Evolutionary conservation across 2,888 invertebrate genomes (phyloP).

Genomic region (Drosophila paramelanica): DNA sequence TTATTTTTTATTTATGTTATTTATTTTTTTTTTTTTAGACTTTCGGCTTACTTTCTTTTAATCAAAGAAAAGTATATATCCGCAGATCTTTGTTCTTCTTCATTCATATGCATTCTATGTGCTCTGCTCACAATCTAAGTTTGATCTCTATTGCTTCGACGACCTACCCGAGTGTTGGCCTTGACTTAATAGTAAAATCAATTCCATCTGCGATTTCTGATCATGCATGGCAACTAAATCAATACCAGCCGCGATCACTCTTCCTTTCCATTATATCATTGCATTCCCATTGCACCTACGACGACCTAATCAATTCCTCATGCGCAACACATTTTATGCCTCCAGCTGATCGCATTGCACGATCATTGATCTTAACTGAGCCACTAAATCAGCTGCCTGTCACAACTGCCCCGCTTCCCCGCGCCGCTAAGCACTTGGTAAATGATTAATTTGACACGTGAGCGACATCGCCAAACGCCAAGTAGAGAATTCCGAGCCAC

Average conservation of each 20-base stretch:
- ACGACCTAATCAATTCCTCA: conserved; percentile 45
- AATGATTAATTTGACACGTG: conserved; percentile 79
- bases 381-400: conserved; percentile 69
- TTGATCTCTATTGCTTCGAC: not conserved
- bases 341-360: conserved; percentile 31
- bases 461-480: conserved; percentile 65
- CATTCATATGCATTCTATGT: conserved; percentile 23
- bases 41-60: not conserved
- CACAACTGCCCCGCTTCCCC: conserved; percentile 34
- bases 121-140: not conserved
- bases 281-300: conserved; percentile 18
- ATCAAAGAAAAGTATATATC: too few relatives aligned
- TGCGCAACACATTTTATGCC: conserved; percentile 19
- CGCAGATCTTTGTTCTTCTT: not conserved
- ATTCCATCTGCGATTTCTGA: conserved; percentile 26
- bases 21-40: not conserved
- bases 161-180: conserved; percentile 36
- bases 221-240: conserved; percentile 23
- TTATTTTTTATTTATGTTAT: too few relatives aligned
- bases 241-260: conserved; percentile 33
- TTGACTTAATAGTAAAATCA: conserved; percentile 24
- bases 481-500: conserved; percentile 40
- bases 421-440: conserved; percentile 19
- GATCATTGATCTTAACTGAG: conserved; percentile 58
- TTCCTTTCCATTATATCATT: conserved; percentile 3